Evolutionary conservation across 1,140 invertebrate genomes (phyloP).

Genomic region (Thaumatotibia leucotreta): DNA sequence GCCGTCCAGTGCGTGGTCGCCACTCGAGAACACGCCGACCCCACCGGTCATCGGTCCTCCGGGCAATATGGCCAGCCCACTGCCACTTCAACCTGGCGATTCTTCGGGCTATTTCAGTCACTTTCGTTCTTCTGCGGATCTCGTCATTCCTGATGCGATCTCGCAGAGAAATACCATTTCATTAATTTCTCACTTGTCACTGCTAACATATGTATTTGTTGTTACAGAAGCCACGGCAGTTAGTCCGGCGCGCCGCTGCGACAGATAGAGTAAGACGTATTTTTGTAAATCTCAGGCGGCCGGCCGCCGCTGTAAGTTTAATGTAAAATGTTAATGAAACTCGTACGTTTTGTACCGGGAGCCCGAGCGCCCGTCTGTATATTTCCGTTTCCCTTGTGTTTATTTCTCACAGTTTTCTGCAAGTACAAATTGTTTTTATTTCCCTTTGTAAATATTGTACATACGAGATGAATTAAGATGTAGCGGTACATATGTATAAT

Average conservation of each 20-base stretch:
- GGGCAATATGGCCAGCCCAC: too few relatives aligned
- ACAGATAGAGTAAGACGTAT: slow-evolving; percentile 50
- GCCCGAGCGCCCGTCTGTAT: slow-evolving; percentile 41
- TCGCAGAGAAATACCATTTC: too few relatives aligned
- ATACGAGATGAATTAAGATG: slow-evolving; percentile 49
- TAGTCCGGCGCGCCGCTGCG: slow-evolving; percentile 33
- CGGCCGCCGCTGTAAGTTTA: slow-evolving; percentile 41
- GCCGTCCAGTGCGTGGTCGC: too few relatives aligned
- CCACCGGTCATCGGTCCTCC: too few relatives aligned
- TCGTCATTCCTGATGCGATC: too few relatives aligned
- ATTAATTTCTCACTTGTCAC: too few relatives aligned
- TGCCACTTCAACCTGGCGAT: too few relatives aligned
- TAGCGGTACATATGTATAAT: slow-evolving; percentile 52
- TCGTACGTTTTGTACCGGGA: slow-evolving; percentile 43
- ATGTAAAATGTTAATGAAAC: slow-evolving; percentile 37
- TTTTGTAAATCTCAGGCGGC: slow-evolving; percentile 56
- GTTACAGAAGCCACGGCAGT: slow-evolving; percentile 31
- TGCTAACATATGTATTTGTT: neutral
- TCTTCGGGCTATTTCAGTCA: too few relatives aligned
- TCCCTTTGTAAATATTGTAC: slow-evolving; percentile 71
- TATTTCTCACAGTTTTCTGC: slow-evolving; percentile 63
- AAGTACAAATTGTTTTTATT: slow-evolving; percentile 76
- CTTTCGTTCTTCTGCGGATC: too few relatives aligned
- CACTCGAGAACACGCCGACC: too few relatives aligned
- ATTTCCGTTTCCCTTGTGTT: slow-evolving; percentile 43